phyloP scores from a whole-genome alignment of 2,797 vertebrate genomes.

The Sylvilagus floridanus region DNA sequence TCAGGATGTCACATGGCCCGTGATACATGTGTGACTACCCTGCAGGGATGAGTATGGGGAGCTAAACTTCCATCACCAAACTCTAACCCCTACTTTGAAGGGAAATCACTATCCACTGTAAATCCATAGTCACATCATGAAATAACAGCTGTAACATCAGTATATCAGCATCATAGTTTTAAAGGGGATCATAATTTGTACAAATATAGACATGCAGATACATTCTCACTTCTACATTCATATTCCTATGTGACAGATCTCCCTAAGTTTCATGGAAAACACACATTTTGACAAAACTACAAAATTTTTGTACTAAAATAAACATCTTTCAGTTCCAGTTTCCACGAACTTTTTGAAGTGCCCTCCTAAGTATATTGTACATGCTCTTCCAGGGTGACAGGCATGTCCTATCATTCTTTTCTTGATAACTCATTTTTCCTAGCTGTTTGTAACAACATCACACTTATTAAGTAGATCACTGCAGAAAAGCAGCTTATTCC shows the following conservation, averaged over 20 bases:
- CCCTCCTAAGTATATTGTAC: not conserved
- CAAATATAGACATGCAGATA: not conserved
- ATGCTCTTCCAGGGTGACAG: conserved; percentile 40
- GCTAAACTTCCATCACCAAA: not conserved
- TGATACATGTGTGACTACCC: accelerated
- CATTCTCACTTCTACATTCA: not conserved
- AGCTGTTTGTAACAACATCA: not conserved
- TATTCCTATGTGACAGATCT: too few species aligned
- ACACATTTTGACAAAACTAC: too few species aligned
- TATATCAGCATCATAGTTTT: not conserved
- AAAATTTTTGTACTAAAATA: too few species aligned
- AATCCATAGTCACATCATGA: not conserved
- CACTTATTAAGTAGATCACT: not conserved
- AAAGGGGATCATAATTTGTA: not conserved
- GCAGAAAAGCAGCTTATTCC: conserved; percentile 45
- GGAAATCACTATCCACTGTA: not conserved
- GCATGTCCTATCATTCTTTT: conserved; percentile 56
- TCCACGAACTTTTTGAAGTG: too few species aligned
- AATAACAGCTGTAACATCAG: not conserved
- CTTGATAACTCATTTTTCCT: conserved; percentile 62
- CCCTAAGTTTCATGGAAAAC: too few species aligned
- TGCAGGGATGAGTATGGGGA: accelerated
- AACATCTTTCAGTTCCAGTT: too few species aligned
- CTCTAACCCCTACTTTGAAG: not conserved
- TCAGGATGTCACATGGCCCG: not conserved